phyloP scores from a whole-genome alignment of 2,888 invertebrate species.

The Pandemis cinnamomeana region DNA sequence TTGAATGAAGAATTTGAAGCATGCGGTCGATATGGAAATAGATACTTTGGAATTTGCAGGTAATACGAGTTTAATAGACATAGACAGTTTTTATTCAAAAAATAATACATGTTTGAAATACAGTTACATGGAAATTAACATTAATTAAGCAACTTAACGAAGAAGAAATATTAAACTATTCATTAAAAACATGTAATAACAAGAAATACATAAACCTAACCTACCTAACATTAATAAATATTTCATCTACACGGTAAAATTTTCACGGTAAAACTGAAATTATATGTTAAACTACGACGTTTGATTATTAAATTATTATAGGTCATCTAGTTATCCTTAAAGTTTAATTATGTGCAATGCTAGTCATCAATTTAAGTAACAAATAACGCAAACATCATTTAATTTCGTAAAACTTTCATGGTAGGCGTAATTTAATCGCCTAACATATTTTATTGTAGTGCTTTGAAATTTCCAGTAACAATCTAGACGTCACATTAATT shows the following conservation, averaged over 20 bases:
- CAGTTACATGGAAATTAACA: too few species aligned
- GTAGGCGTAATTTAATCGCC: not conserved
- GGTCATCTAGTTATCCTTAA: not conserved
- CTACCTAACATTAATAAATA: too few species aligned
- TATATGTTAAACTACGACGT: not conserved
- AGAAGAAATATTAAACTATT: too few species aligned
- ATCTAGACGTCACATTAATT: not conserved
- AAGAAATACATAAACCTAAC: too few species aligned
- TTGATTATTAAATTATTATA: not conserved
- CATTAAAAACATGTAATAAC: too few species aligned
- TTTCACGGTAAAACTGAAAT: too few species aligned
- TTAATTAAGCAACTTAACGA: too few species aligned
- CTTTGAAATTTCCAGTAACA: not conserved
- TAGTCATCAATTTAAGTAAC: not conserved
- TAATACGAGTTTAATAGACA: slow-evolving; percentile 33
- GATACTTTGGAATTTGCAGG: slow-evolving; percentile 48
- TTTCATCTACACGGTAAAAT: too few species aligned
- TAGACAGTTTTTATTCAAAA: too few species aligned
- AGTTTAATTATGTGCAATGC: not conserved
- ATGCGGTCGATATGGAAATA: slow-evolving; percentile 48
- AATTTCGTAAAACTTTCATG: not conserved
- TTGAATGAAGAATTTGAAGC: slow-evolving; percentile 16
- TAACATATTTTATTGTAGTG: not conserved
- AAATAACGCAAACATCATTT: not conserved
- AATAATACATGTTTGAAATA: too few species aligned